Percentiles rank a stretch among this genome's conserved stretches.
These are phyloP conservation scores for Hypotaenidia philippensis DNA, from an alignment of 2,797 vertebrate genomes.

Conservation along the genomic window DNA sequence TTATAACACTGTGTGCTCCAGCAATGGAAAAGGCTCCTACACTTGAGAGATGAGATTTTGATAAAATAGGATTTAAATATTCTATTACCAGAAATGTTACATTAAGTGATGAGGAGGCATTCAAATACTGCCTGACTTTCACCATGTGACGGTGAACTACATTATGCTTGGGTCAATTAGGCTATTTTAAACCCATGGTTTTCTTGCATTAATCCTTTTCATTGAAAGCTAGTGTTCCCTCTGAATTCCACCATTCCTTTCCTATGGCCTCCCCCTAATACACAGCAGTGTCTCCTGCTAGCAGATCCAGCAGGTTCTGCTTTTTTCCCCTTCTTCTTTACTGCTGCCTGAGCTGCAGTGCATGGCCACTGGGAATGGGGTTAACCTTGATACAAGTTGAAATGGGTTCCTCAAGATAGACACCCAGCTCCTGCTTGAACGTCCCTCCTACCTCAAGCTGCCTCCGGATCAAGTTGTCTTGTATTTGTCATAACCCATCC, in stretches of 20 bases:
- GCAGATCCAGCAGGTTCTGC: not conserved
- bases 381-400: not conserved
- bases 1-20: slow-evolving; percentile 35
- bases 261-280: not conserved
- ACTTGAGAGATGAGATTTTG: slow-evolving; percentile 52
- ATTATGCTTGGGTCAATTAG: slow-evolving; percentile 55
- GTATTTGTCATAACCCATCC: not conserved
- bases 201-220: slow-evolving; percentile 51
- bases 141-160: slow-evolving; percentile 58
- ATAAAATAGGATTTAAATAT: slow-evolving; percentile 54
- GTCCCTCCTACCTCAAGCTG: not conserved
- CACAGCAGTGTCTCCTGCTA: not conserved
- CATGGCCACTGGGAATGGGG: not conserved
- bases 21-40: slow-evolving; percentile 60
- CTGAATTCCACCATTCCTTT: slow-evolving; percentile 12
- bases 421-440: not conserved
- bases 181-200: slow-evolving; percentile 18
- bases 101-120: slow-evolving; percentile 50
- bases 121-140: slow-evolving; percentile 42
- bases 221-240: not conserved
- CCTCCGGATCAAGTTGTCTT: not conserved
- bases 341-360: not conserved
- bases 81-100: slow-evolving; percentile 41
- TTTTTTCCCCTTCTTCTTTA: not conserved
- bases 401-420: not conserved